Evolutionary conservation across 1,140 invertebrate species (phyloP).

Genomic region (Colletes gigas): DNA sequence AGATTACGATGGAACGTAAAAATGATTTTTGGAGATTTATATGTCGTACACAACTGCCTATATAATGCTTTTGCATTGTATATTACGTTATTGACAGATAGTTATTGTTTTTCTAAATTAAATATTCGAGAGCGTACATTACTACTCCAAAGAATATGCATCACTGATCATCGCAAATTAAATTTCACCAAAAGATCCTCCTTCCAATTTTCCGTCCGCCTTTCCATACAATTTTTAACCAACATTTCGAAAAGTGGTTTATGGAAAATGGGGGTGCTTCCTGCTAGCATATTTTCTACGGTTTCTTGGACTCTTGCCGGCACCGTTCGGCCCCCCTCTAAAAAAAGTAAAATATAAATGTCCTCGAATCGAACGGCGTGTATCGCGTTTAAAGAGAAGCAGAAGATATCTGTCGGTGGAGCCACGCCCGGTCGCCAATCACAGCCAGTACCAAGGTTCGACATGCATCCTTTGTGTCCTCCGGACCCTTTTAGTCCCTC

Average conservation of each 20-base stretch:
- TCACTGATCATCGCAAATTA: too few relatives aligned
- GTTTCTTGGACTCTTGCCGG: background rate
- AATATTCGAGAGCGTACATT: too few relatives aligned
- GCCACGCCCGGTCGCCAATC: constrained; percentile 77
- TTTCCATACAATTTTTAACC: background rate
- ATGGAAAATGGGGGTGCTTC: background rate
- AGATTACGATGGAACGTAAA: background rate
- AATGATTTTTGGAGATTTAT: background rate
- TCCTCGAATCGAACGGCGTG: constrained; percentile 4
- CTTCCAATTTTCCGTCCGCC: too few relatives aligned
- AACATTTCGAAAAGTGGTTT: background rate
- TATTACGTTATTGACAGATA: background rate
- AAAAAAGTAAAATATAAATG: constrained; percentile 2
- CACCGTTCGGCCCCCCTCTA: background rate
- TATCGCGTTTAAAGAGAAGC: constrained; percentile 57
- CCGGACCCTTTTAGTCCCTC: constrained; percentile 62
- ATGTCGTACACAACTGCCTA: too few relatives aligned
- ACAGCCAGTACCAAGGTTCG: constrained; percentile 69
- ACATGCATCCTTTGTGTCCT: constrained; percentile 77
- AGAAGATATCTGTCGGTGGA: constrained; percentile 60
- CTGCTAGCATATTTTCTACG: too few relatives aligned
- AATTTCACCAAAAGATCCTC: too few relatives aligned
- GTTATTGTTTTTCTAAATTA: too few relatives aligned
- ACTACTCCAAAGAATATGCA: too few relatives aligned
- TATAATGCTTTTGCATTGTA: background rate